Conservation (phyloP, 2,888 invertebrate genomes). For the Mantis religiosa region DNA sequence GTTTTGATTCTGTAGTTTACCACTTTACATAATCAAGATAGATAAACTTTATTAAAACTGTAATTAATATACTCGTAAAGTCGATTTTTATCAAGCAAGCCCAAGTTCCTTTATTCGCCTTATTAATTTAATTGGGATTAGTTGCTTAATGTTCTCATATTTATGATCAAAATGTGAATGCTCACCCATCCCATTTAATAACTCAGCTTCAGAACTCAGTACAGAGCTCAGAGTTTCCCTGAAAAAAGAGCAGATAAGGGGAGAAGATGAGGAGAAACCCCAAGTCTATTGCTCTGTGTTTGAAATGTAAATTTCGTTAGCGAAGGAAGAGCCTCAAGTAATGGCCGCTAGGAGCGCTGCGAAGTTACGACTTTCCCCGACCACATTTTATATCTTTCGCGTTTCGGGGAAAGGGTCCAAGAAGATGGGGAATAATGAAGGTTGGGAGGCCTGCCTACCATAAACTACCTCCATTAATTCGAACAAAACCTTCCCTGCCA, state of each 20-base stretch:
- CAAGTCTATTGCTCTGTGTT: neutral
- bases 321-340: neutral
- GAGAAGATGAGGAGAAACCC: neutral
- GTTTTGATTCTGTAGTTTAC: no score
- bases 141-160: no score
- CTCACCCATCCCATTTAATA: no score
- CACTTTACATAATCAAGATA: no score
- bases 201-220: neutral
- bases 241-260: neutral
- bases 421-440: neutral
- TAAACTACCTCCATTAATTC: neutral
- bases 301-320: neutral
- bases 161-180: no score
- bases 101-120: no score
- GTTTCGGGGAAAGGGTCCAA: neutral
- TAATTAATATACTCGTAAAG: no score
- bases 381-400: neutral
- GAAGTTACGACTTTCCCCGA: neutral
- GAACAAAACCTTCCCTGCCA: neutral
- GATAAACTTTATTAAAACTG: no score
- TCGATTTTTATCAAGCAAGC: no score
- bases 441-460: neutral
- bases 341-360: neutral
- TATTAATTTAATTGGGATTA: no score
- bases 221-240: neutral